These are phyloP conservation scores for Crotalus tigris DNA, from an alignment of 2,113 vertebrate species.

Conservation along the genomic window DNA sequence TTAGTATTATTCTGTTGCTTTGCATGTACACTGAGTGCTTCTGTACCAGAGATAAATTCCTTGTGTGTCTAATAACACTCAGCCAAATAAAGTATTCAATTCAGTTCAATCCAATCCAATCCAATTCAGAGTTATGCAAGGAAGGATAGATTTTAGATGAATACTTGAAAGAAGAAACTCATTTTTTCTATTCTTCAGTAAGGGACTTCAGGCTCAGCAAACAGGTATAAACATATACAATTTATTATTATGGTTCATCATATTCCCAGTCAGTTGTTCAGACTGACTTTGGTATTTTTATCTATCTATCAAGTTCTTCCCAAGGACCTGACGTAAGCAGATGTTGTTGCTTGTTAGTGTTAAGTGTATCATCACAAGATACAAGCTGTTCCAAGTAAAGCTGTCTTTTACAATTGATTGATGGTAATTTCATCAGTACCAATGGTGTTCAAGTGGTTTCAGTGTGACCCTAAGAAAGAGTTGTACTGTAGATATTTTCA, in stretches of 20 bases:
- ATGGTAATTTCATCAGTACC: neutral
- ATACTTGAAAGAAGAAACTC: neutral
- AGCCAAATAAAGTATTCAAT: neutral
- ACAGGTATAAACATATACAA: neutral
- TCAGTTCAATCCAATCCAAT: neutral
- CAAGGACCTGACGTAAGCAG: neutral
- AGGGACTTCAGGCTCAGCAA: neutral
- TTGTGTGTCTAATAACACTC: neutral
- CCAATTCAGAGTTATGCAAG: neutral
- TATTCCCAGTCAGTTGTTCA: neutral
- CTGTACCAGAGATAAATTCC: neutral
- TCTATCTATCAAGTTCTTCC: neutral
- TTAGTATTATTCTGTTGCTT: neutral
- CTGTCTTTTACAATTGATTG: neutral
- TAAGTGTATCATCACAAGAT: neutral
- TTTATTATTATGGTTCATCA: neutral
- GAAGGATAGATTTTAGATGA: neutral
- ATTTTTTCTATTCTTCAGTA: neutral
- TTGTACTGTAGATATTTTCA: neutral
- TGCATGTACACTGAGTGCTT: neutral
- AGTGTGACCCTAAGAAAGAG: neutral
- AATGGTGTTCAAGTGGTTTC: neutral
- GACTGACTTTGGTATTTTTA: neutral
- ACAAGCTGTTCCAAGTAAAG: neutral
- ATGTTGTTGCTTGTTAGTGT: neutral